A percentile compares a stretch with the other conserved stretches of the same genome.
Conservation (phyloP, 1,140 invertebrate species). For the Episyrphus balteatus region DNA sequence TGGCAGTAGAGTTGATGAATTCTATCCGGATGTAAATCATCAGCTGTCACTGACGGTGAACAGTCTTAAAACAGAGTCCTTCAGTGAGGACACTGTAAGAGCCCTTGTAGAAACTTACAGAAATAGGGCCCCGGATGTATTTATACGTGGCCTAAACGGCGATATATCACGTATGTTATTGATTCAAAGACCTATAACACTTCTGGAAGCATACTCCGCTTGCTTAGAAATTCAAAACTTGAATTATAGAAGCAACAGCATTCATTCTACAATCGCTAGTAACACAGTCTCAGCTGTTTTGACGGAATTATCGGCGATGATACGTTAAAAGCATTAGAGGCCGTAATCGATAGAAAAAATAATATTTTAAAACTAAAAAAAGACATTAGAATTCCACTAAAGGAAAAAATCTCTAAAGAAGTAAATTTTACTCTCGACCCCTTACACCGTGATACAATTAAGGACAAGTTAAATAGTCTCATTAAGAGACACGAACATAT, state of each 20-base stretch:
- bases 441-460: too few species aligned
- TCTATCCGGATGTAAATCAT: too few species aligned
- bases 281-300: not conserved
- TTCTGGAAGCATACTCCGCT: not conserved
- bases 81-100: not conserved
- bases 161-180: not conserved
- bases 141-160: not conserved
- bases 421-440: too few species aligned
- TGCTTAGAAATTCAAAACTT: not conserved
- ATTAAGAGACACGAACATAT: too few species aligned
- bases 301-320: constrained; percentile 5
- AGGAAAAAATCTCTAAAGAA: not conserved
- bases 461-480: too few species aligned
- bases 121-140: not conserved
- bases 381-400: not conserved
- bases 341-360: constrained; percentile 4
- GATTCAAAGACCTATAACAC: not conserved
- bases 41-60: too few species aligned
- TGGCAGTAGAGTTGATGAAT: not conserved
- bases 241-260: not conserved
- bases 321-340: constrained; percentile 2
- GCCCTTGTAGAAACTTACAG: not conserved
- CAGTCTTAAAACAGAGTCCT: not conserved
- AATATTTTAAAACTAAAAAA: not conserved
- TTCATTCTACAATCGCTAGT: too few species aligned